Evolutionary conservation across 1,140 invertebrate genomes (phyloP).

Genomic region (Anastrepha ludens): DNA sequence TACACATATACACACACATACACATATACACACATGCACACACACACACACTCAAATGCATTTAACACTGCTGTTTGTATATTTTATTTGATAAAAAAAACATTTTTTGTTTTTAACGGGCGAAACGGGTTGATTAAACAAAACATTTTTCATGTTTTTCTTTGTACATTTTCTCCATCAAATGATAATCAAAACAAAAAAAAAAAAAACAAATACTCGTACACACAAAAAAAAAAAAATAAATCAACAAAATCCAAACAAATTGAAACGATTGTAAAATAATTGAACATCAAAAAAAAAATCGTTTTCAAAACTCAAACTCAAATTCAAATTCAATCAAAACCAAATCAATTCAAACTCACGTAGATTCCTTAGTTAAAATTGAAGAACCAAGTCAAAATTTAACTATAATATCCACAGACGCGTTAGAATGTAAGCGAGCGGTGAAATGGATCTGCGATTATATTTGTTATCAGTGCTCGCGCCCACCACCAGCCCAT

Average conservation of each 20-base stretch:
- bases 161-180: constrained; percentile 58
- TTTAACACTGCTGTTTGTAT: constrained; percentile 21
- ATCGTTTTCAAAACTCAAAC: constrained; percentile 37
- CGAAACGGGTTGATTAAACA: constrained; percentile 53
- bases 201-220: neutral
- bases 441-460: constrained; percentile 99
- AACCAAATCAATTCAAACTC: constrained; percentile 54
- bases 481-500: constrained; percentile 94
- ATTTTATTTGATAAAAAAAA: constrained; percentile 37
- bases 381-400: constrained; percentile 74
- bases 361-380: constrained; percentile 72
- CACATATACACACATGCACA: neutral
- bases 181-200: neutral
- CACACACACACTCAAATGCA: constrained; percentile 30
- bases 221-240: constrained; percentile 52
- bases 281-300: constrained; percentile 51
- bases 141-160: constrained; percentile 59
- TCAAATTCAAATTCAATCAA: constrained; percentile 54
- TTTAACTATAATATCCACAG: constrained; percentile 77
- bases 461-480: constrained; percentile 97
- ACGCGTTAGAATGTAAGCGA: constrained; percentile 90
- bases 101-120: constrained; percentile 38
- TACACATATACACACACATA: too few species aligned
- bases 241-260: constrained; percentile 32
- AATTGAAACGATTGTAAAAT: constrained; percentile 50